Conservation (phyloP, 2,888 invertebrate genomes). For the Drosophila hamatofila region DNA sequence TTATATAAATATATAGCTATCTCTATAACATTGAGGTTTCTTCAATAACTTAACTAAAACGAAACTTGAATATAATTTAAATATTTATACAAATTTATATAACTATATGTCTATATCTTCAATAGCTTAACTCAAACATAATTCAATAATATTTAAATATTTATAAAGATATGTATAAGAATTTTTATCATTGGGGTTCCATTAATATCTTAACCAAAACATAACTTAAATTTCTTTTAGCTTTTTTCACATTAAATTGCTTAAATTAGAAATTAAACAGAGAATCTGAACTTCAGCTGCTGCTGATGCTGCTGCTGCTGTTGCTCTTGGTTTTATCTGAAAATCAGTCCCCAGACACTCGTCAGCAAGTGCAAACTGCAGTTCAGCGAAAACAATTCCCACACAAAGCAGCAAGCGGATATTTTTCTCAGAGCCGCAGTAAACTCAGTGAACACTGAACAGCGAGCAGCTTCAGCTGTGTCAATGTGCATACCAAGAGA, state of each 20-base stretch:
- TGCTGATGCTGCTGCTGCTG: background rate
- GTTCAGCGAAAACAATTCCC: constrained; percentile 60
- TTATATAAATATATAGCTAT: background rate
- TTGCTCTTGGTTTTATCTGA: constrained; percentile 29
- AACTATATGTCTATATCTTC: too few relatives aligned
- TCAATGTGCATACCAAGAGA: constrained; percentile 72
- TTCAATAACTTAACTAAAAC: background rate
- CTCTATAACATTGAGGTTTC: background rate
- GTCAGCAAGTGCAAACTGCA: constrained; percentile 59
- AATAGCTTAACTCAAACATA: too few relatives aligned
- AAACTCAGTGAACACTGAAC: constrained; percentile 9
- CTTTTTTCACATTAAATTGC: too few relatives aligned
- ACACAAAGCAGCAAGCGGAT: constrained; percentile 45
- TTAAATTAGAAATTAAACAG: constrained; percentile 37
- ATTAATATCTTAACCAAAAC: background rate
- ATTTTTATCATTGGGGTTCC: too few relatives aligned
- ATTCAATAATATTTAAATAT: too few relatives aligned
- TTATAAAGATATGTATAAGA: too few relatives aligned
- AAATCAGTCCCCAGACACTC: constrained; percentile 51
- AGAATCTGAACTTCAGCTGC: constrained; percentile 17
- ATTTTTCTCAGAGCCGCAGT: constrained; percentile 35
- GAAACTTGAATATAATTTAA: background rate
- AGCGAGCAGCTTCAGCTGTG: constrained; percentile 51
- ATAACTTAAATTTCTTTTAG: background rate
- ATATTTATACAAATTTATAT: too few relatives aligned